Conservation (phyloP, 2,888 invertebrate species). For the Drosophila putrida region DNA sequence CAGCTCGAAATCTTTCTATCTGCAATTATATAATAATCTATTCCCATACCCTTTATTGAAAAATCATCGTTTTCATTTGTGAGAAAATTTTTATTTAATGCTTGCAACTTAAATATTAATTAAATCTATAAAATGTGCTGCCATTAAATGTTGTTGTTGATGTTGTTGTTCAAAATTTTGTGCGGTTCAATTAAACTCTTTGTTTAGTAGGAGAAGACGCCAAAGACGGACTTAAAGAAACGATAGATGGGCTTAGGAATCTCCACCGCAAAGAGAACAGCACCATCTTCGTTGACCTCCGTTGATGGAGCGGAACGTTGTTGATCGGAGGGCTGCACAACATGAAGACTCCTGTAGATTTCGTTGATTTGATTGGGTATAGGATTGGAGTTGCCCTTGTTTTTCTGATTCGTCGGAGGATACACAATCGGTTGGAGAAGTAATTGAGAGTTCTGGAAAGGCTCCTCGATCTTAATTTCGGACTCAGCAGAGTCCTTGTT, state of each 20-base stretch:
- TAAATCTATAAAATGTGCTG: conserved; percentile 25
- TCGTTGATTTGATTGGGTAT: conserved; percentile 34
- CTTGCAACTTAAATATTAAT: conserved; percentile 25
- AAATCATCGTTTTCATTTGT: not conserved
- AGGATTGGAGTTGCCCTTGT: conserved; percentile 1
- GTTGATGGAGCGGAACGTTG: conserved; percentile 47
- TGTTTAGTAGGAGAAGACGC: conserved; percentile 59
- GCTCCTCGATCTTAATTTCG: conserved; percentile 11
- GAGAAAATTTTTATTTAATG: conserved; percentile 34
- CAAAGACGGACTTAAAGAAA: conserved; percentile 66
- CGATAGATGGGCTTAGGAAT: conserved; percentile 72
- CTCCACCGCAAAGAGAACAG: conserved; percentile 65
- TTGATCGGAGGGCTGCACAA: conserved; percentile 44
- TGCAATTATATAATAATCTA: too few species aligned
- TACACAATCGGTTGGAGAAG: conserved; percentile 48
- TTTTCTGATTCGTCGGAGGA: conserved; percentile 10
- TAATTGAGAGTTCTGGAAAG: conserved; percentile 34
- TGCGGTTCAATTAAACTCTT: not conserved
- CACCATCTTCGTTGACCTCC: conserved; percentile 44
- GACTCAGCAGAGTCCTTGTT: not conserved
- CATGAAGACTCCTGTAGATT: conserved; percentile 35
- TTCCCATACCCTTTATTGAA: too few species aligned
- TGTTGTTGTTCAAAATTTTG: not conserved
- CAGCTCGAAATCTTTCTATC: not conserved
- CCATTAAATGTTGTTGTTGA: not conserved